Base-by-base conservation (phyloP, 2,888 invertebrate genomes). In the Eupithecia subumbrata region DNA sequence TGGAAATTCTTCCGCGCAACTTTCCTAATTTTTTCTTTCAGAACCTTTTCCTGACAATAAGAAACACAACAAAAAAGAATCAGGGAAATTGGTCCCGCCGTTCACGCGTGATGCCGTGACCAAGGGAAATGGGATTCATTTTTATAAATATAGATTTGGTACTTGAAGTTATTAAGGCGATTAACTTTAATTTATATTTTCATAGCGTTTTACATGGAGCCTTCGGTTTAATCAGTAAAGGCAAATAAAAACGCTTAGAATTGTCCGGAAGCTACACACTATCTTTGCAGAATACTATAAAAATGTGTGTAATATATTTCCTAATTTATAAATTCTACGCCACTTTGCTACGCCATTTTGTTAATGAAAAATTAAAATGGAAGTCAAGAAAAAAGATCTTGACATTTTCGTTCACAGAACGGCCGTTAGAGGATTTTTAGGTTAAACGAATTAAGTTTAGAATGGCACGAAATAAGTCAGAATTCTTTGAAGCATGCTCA, bases 251-350 rank as follows among this genome's bases (percentile, higher is more conserved):
- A 93, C 84, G 91, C 91, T 82, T 78, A 82, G 88, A 88, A 90
- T 85, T 52, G 71, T 69, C 72, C 79, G 77, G 73, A 74, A 72
- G 70, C 83, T 90, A 93, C 94, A 95, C 94, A 93, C 91, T 84
- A 90, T 93, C 91, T 95, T 94, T 94, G 92, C 93, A 94, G 92
- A 80, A 82, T 78, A 87, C 91, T 93, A 91, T 94, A 94, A 94
- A 94, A 94, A 94, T 89, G 91, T 93, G 94, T 94, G 91, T 90
- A 89, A 34, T 80, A 79, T 78, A n/a, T 34, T 40, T 30, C 30
- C 25, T 34, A 40, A 16, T 18, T 68, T 43, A 37, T 40, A 60
- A 68, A 68, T 22, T 40, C 2, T n/a, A n/a, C n/a, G 18, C 48
- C 7, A n/a, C 48, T n/a, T 48, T 48, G 48, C n/a, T n/a, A 22